Evolutionary conservation across 2,113 vertebrate genomes (phyloP).

Genomic region (Tonatia bakeri): DNA sequence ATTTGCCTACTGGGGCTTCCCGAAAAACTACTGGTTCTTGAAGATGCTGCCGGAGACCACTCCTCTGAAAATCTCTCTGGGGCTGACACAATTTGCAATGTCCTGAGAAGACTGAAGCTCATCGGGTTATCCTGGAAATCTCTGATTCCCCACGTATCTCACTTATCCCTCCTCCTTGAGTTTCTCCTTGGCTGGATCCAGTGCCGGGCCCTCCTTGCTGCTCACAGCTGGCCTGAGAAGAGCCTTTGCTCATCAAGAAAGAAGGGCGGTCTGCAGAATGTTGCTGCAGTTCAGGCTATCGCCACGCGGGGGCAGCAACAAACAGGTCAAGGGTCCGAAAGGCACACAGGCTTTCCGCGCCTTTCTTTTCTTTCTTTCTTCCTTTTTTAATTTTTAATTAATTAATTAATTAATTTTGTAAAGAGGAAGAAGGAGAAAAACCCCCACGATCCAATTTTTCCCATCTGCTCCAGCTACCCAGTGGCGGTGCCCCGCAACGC

Average conservation of each 20-base stretch:
- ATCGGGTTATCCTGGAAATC: neutral
- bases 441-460: neutral
- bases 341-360: neutral
- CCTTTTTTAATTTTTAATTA: too few species aligned
- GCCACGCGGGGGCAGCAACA: neutral
- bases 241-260: too few species aligned
- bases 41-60: neutral
- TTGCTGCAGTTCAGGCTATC: neutral
- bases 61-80: neutral
- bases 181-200: neutral
- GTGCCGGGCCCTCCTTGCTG: fast-evolving
- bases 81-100: too few species aligned
- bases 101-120: neutral
- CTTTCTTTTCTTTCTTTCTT: too few species aligned
- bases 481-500: neutral
- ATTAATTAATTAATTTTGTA: too few species aligned
- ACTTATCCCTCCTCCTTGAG: neutral
- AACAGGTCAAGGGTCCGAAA: neutral
- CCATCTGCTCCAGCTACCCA: neutral
- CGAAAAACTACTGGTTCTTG: neutral
- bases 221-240: fast-evolving
- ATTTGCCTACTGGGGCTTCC: neutral
- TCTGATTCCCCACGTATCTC: neutral
- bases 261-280: fast-evolving
- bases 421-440: neutral